A percentile compares a stretch with the other conserved stretches of the same genome.
These are phyloP conservation scores for Macrophya alboannulata DNA, from an alignment of 2,888 invertebrate species.

Conservation along the genomic window DNA sequence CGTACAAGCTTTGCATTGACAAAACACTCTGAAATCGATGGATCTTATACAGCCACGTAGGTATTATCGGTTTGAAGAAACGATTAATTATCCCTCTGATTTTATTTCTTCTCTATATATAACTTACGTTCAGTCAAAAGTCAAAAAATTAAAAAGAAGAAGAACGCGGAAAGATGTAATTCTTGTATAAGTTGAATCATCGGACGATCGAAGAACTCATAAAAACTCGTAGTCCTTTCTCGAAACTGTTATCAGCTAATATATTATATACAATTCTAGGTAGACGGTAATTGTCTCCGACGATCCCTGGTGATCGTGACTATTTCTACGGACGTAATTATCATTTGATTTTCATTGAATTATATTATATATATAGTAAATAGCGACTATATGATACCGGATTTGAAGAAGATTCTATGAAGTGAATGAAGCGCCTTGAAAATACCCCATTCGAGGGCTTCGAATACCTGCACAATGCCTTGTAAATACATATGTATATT, in stretches of 20 bases:
- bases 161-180: too few species aligned
- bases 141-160: background rate
- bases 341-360: background rate
- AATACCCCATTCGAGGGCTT: background rate
- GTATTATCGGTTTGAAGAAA: background rate
- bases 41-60: background rate
- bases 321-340: background rate
- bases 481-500: background rate
- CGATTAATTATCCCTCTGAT: background rate
- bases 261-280: too few species aligned
- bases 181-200: too few species aligned
- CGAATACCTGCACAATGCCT: background rate
- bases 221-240: too few species aligned
- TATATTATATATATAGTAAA: background rate
- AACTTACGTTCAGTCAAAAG: background rate
- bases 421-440: conserved; percentile 18
- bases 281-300: too few species aligned
- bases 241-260: too few species aligned
- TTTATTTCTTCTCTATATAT: too few species aligned
- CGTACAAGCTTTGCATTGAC: background rate
- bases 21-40: background rate
- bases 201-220: too few species aligned
- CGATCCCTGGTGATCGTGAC: too few species aligned
- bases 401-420: conserved; percentile 15
- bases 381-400: background rate